Evolutionary conservation across 2,113 vertebrate genomes (phyloP).

Genomic region (Tragelaphus strepsiceros): DNA sequence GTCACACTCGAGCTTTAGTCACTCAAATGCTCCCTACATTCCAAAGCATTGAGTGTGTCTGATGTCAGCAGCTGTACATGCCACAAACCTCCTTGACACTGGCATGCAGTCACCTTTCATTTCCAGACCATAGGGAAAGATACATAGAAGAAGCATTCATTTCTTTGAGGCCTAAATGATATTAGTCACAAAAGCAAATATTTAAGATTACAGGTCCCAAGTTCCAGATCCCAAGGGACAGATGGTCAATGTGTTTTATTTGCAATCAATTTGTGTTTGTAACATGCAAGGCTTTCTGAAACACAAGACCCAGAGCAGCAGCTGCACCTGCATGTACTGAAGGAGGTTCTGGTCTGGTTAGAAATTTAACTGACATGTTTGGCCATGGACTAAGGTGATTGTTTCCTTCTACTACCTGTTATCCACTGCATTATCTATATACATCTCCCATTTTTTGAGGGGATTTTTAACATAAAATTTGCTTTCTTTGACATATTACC

Average conservation of each 20-base stretch:
- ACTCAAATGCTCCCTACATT: background rate
- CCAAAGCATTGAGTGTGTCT: background rate
- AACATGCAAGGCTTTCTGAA: background rate
- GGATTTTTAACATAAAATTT: background rate
- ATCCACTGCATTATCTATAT: background rate
- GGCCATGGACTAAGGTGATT: background rate
- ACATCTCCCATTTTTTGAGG: background rate
- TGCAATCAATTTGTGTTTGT: background rate
- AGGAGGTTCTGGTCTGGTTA: background rate
- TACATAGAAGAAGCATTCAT: background rate
- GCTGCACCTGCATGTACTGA: no score
- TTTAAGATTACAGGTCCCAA: background rate
- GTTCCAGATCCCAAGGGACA: background rate
- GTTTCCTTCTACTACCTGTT: background rate
- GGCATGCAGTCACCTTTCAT: background rate
- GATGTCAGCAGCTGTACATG: background rate
- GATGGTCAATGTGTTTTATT: background rate
- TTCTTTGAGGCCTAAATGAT: background rate
- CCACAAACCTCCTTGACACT: background rate
- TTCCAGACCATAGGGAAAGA: background rate
- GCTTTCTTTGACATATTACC: background rate
- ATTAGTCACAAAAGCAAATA: background rate
- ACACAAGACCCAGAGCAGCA: rapidly evolving
- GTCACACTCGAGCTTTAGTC: background rate
- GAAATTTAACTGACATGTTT: background rate